Percentiles rank a stretch among this genome's conserved stretches.
Evolutionary conservation across 2,797 vertebrate species (phyloP).

Genomic region (Neopelma chrysocephalum): DNA sequence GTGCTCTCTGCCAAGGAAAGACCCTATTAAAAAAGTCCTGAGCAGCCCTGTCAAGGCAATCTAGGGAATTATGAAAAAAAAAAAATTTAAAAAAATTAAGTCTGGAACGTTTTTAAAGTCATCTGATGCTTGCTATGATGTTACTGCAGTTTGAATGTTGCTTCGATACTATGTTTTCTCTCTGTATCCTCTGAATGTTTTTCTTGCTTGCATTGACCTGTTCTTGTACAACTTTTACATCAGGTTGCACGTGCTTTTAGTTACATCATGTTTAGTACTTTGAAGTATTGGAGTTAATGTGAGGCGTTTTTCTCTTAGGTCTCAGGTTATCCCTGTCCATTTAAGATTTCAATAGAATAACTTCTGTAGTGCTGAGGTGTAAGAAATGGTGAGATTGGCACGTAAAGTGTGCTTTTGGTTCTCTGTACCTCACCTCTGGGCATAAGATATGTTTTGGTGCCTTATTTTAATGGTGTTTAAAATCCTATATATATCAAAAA

Average conservation of each 20-base stretch:
- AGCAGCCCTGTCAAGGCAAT: background rate
- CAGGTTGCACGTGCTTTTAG: accelerated
- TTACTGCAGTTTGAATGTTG: background rate
- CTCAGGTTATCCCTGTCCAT: background rate
- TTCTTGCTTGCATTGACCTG: background rate
- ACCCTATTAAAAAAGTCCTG: background rate
- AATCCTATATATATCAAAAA: background rate
- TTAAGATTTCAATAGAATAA: background rate
- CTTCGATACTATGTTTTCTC: background rate
- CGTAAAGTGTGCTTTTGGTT: accelerated
- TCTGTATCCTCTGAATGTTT: background rate
- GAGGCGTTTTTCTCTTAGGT: background rate
- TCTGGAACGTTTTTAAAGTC: background rate
- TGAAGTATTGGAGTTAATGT: background rate
- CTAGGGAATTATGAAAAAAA: background rate
- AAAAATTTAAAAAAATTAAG: background rate
- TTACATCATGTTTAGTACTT: background rate
- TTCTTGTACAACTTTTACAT: background rate
- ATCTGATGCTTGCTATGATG: background rate
- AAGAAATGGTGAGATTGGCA: background rate
- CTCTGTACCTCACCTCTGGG: background rate
- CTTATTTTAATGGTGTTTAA: background rate
- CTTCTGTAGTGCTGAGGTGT: background rate
- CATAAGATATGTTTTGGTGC: background rate
- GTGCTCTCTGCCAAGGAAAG: background rate